Conservation (phyloP, 2,113 vertebrate genomes). For the Gadus macrocephalus region DNA sequence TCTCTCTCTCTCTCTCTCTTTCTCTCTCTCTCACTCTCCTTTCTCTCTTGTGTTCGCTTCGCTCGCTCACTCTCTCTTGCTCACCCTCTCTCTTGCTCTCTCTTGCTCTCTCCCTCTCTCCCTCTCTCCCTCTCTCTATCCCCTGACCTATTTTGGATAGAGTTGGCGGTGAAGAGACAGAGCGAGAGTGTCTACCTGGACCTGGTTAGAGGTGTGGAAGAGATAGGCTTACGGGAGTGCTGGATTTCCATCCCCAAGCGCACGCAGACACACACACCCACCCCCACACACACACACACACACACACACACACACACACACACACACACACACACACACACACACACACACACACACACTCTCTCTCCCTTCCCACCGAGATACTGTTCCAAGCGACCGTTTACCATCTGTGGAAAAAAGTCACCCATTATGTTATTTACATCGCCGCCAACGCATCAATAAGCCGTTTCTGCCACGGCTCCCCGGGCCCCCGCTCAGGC, state of each 20-base stretch:
- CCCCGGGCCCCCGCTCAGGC: constrained; percentile 54
- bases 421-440: constrained; percentile 59
- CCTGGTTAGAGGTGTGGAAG: constrained; percentile 56
- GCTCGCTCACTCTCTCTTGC: background rate
- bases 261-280: background rate
- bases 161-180: constrained; percentile 39
- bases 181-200: constrained; percentile 52
- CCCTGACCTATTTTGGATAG: constrained; percentile 60
- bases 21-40: too few species aligned
- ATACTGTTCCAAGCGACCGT: constrained; percentile 54
- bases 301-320: background rate
- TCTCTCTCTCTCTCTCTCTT: background rate
- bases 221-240: constrained; percentile 24
- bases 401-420: constrained; percentile 55
- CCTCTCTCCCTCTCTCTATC: background rate
- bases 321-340: background rate
- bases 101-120: background rate
- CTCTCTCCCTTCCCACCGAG: constrained; percentile 15
- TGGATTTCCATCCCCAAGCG: constrained; percentile 23
- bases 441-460: constrained; percentile 36
- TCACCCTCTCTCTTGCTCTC: background rate
- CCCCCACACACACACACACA: background rate
- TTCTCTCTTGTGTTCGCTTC: too few species aligned
- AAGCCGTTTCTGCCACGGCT: constrained; percentile 54
- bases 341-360: background rate